Evolutionary conservation across 2,888 invertebrate genomes (phyloP).

Genomic region (Pristionchus arcanus): DNA sequence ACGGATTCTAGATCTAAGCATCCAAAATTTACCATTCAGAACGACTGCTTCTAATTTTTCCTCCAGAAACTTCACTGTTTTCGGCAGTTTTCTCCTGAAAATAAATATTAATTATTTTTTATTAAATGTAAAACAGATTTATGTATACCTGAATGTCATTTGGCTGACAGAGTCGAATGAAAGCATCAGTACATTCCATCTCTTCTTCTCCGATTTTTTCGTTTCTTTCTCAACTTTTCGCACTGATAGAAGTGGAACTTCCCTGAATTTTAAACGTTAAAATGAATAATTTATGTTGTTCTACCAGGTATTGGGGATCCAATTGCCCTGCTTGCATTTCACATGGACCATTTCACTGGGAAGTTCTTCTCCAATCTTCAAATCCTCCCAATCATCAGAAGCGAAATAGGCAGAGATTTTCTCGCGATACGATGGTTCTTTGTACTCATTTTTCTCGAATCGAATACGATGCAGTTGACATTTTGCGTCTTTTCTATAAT

Average conservation of each 20-base stretch:
- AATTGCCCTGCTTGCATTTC: constrained; percentile 58
- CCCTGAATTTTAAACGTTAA: neutral
- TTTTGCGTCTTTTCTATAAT: constrained; percentile 58
- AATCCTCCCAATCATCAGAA: constrained; percentile 56
- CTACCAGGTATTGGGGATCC: constrained; percentile 57
- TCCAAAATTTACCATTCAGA: constrained; percentile 49
- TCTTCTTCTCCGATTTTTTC: neutral
- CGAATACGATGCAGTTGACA: constrained; percentile 61
- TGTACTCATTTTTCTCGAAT: constrained; percentile 62
- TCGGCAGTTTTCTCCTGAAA: constrained; percentile 86
- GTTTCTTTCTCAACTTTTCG: neutral
- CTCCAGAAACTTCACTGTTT: constrained; percentile 85
- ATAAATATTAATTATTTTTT: neutral
- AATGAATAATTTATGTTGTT: neutral
- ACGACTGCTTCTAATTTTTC: constrained; percentile 71
- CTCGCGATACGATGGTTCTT: too few relatives aligned
- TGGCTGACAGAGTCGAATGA: too few relatives aligned
- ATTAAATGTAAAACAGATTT: too few relatives aligned
- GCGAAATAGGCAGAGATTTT: constrained; percentile 57
- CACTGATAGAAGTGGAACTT: neutral
- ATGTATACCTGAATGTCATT: constrained; percentile 85
- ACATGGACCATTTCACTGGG: constrained; percentile 59
- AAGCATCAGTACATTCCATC: constrained; percentile 79
- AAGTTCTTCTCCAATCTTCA: constrained; percentile 17
- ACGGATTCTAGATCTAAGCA: too few relatives aligned